Percentiles rank a stretch among this genome's conserved stretches.
Evolutionary conservation across 2,888 invertebrate species (phyloP).

Genomic region (Temnothorax ravouxi): DNA sequence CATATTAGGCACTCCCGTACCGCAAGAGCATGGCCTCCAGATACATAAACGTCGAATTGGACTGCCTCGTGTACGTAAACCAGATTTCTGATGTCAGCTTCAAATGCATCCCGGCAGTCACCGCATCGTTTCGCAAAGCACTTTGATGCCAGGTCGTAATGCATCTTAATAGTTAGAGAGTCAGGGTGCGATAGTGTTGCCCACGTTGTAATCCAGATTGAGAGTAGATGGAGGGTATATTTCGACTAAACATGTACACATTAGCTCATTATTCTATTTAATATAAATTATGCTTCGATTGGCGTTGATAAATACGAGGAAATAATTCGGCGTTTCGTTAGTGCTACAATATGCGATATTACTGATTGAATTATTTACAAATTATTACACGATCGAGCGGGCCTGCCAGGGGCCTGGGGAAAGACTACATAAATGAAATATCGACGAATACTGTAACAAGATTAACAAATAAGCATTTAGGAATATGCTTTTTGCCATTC

Average conservation of each 20-base stretch:
- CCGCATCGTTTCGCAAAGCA: slow-evolving; percentile 40
- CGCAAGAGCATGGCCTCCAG: not conserved
- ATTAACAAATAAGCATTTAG: not conserved
- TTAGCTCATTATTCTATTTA: slow-evolving; percentile 4
- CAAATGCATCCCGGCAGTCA: slow-evolving; percentile 29
- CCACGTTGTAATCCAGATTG: slow-evolving; percentile 30
- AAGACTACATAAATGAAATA: not conserved
- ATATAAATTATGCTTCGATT: not conserved
- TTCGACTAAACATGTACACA: slow-evolving; percentile 8
- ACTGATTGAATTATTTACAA: slow-evolving; percentile 14
- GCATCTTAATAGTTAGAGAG: slow-evolving; percentile 42
- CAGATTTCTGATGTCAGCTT: slow-evolving; percentile 36
- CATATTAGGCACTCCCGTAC: not conserved
- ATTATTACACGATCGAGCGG: not conserved
- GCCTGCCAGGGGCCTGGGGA: too few species aligned
- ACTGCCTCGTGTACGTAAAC: slow-evolving; percentile 29
- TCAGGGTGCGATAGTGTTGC: not conserved
- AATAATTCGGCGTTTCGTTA: slow-evolving; percentile 1
- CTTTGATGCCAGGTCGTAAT: slow-evolving; percentile 41
- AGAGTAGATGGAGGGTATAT: slow-evolving; percentile 22
- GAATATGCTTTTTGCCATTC: not conserved
- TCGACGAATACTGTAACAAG: not conserved
- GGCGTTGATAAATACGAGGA: not conserved
- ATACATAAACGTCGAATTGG: slow-evolving; percentile 36
- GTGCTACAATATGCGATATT: not conserved